Base-by-base conservation (phyloP, 2,797 vertebrate genomes). In the Eurystomus glaucurus region DNA sequence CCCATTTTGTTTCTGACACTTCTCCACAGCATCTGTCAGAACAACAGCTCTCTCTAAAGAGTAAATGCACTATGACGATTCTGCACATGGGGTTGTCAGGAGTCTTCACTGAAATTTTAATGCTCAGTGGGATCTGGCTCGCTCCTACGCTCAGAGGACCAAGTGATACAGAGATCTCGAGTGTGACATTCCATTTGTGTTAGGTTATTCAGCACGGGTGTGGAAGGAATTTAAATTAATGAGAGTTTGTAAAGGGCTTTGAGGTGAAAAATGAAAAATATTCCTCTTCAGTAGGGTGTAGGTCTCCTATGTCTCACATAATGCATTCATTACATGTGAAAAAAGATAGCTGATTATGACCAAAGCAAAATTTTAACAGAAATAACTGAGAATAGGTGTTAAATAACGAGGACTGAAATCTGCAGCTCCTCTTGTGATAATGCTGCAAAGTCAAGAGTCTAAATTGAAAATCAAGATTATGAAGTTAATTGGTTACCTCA, bases 241-340 rank as follows among this genome's bases (percentile, higher is more conserved):
- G 71, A 92, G 35, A 70, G 33, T 70, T 79, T 85, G 46, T 77
- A 82, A 89, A 93, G 71, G 48, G 48, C 66, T 87, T 60, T 91
- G 92, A 93, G 89, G 84, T 91, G 80, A 96, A 94, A 96, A 95
- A 95, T 85, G 23, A 94, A 94, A 91, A 92, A 89, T 80, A 87
- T 48, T 87, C 66, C 54, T 26, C 28, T 82, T 94, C 54, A 62
- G 54, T 76, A 78, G 77, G 50, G 43, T 72, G 37, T 69, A 72
- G 70, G 51, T 92, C 82, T 94, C 80, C 72, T 12, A 23, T 76
- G 54, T 88, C 66, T 95, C 57, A 81, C 25, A 31, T 78, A 75
- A 62, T 35, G 26, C 41, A 76, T 91, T 94, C 16, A 41, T 50
- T 82, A 69, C 19, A 31, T 48, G 29, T 55, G 86, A 86, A 85